Evolutionary conservation across 1,140 invertebrate species (phyloP), one percentile per base, ranked within the genome.

Genomic region (Micrasema longulum): DNA sequence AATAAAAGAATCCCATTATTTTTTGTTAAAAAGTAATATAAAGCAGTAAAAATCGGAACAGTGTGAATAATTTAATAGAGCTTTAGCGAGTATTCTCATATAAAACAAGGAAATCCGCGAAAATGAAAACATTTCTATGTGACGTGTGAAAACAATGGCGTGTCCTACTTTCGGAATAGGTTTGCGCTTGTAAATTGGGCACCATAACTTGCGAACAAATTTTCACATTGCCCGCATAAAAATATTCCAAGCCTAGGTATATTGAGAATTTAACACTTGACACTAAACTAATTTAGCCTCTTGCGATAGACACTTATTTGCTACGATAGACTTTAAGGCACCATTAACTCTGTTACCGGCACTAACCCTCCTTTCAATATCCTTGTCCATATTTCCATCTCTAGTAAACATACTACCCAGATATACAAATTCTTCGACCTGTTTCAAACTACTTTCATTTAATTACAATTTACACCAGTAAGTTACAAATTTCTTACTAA

Each of bases 51-150:
- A 50, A 38, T 60, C 53, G 53, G 18, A 48, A 41, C 41, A 41
- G 36, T 16, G 60, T 74, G 72, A 74, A 74, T 74, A 74, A 74
- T 65, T 74, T 67, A 74, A 63, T 45, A 48, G 63, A 53, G 38
- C 48, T 45, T 55, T 63, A 16, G 41, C 65, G 41, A 66, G 7
- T 45, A 10, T 20, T 22, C 53, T 43, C 26, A 41, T 31, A 69
- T 62, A 62, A 71, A 74, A 74, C 66, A 74, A 70, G 68, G 62
- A 66, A 74, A 74, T 74, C 60, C 66, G 36, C 14, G 50, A 70
- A 74, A 74, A 71, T 68, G 69, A 71, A 74, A 74, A 71, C 69
- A 71, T 68, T 74, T 57, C 63, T 22, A 43, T 23, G 48, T 66
- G 72, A 74, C 64, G 63, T 63, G 68, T 53, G 69, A 71, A 71